These are phyloP conservation scores for Euura lappo DNA, from an alignment of 1,140 invertebrate species.

Conservation along the genomic window DNA sequence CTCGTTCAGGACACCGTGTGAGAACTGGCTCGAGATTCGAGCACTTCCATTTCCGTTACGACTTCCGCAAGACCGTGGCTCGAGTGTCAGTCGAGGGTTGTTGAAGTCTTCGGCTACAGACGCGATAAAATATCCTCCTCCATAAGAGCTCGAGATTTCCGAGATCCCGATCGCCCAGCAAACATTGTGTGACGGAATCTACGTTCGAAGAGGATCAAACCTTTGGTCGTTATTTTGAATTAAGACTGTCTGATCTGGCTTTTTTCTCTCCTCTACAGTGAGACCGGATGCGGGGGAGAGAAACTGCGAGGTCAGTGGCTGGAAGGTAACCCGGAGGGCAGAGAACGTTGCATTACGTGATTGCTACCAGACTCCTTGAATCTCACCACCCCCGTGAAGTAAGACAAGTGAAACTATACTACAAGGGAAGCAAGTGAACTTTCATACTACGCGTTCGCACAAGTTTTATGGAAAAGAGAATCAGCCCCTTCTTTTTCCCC, in stretches of 20 bases:
- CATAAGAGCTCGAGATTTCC: no score
- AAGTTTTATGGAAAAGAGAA: constrained; percentile 6
- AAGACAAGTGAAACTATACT: constrained; percentile 21
- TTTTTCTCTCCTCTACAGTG: no score
- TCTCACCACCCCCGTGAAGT: constrained; percentile 15
- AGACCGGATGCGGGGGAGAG: background rate
- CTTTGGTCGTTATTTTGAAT: no score
- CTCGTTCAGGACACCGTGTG: background rate
- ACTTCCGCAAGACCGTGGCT: background rate
- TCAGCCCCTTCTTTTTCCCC: background rate
- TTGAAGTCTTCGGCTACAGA: background rate
- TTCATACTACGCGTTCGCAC: background rate
- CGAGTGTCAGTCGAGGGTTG: background rate
- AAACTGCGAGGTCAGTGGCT: background rate
- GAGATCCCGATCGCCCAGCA: no score
- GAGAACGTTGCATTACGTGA: constrained; percentile 40
- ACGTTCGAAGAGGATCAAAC: no score
- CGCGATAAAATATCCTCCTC: background rate
- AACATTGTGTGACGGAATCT: no score
- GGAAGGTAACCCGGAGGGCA: background rate
- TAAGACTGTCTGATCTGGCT: no score
- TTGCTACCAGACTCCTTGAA: constrained; percentile 28
- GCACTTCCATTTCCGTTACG: constrained; percentile 6
- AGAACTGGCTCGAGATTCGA: background rate
- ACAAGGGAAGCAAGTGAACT: constrained; percentile 19